Base-by-base conservation (phyloP, 2,888 invertebrate genomes). In the Dryadula phaetusa region DNA sequence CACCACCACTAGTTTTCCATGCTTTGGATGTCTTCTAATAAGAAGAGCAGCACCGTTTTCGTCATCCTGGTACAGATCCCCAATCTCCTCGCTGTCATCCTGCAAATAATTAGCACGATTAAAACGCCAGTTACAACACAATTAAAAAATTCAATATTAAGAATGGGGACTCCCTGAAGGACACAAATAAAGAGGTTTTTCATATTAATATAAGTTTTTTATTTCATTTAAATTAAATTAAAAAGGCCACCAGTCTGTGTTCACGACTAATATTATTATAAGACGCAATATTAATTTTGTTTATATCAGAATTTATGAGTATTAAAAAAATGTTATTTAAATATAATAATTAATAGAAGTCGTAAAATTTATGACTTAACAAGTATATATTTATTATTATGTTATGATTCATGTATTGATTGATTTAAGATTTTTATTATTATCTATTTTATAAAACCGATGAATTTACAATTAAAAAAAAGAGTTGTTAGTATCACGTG, bases 21-120 rank as follows among this genome's bases (percentile, higher is more conserved):
- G 96, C 74, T 94, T 93, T 69, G 95, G 94, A 84, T 98, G 97
- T 76, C 95, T 95, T 80, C 97, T 95, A 84, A 98, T 95, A 70
- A 98, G 93, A 78, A 98, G 94, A 4, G 98, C 98, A 10, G 98
- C 98, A 89, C 97, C 95, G 79, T 96, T 97, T 71, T 94, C 94
- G 79, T 96, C 95, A 85, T 98, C 98, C 86, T 98, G 98, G 88
- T 97, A 98, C 49, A 97, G 94, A 72, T 97, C 96, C 16, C 98
- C 98, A 69, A 98, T 93, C 70, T 97, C 95, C 76, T 95, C 95
- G 62, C 94, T 93, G 69, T 91, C 91, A 74, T 93, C 93, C 95
- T 96, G 93, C 62, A 74, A 73, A 75, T 71, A 62, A 68, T 37
- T 37, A 1, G 12, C 37, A 37, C 1, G 2, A 37, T 37, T 7